Evolutionary conservation across 2,888 invertebrate species (phyloP), one percentile per base, ranked within the genome.

Genomic region (Lutraria lutraria): DNA sequence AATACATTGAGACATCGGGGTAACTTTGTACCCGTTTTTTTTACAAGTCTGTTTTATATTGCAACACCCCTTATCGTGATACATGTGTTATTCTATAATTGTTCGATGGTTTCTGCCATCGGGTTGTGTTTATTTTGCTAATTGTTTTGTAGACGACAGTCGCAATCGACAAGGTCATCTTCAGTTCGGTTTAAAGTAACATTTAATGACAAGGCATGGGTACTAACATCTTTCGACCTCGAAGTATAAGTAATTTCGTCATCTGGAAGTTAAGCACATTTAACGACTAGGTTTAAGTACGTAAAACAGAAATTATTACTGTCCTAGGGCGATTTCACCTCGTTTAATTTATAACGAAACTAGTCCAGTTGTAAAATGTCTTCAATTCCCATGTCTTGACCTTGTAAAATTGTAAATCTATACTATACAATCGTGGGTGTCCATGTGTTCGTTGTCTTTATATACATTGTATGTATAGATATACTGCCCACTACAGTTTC

Each of bases 331-430:
- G 76, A 31, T 34, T 76, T 76, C 76, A 76, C 29, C 76, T 76
- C 76, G 31, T 34, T 76, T 76, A 31, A 76, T 76, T 31, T 76
- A 34, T 76, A 31, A 31, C 31, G 43, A 76, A 76, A 76, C 16
- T 34, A 19, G 34, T 76, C 13, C 76, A 15, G 76, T 76, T 76
- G 25, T 31, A 34, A 76, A 76, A 76, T 34, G 0, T 19, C 31
- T 31, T 15, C 16, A 6, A 31, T 19, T 31, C 12, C 31, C 29
- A 76, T 31, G 19, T 16, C 31, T 34, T 76, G 76, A 76, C 76
- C 76, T 34, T 76, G 76, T 31, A 31, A 31, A 76, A 19, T 29
- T 76, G 76, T 76, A 76, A 76, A 76, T 76, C 76, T 29, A 76
- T 15, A 76, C 76, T 2, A 31, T 13, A 31, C 31, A 31, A 31